A percentile compares a stretch with the other conserved stretches of the same genome.
Conservation (phyloP, 1,140 invertebrate species). For the Hestina assimilis region DNA sequence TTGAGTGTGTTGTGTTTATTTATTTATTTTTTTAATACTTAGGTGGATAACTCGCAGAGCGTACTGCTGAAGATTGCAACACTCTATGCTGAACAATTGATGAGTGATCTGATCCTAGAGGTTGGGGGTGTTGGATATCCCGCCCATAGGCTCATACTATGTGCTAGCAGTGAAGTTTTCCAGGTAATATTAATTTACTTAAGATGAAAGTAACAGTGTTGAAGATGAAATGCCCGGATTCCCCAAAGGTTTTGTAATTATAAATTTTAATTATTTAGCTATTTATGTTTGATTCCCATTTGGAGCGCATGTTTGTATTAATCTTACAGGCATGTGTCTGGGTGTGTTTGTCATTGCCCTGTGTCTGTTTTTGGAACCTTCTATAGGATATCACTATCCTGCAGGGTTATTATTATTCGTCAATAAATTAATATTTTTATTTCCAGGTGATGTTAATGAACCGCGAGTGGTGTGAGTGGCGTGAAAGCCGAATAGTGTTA, state of each 20-base stretch:
- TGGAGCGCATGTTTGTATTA: too few relatives aligned
- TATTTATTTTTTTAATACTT: constrained; percentile 39
- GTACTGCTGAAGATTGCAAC: constrained; percentile 90
- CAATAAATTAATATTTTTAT: not conserved
- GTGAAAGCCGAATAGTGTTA: constrained; percentile 89
- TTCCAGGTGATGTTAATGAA: constrained; percentile 95
- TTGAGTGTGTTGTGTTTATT: too few relatives aligned
- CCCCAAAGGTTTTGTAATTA: too few relatives aligned
- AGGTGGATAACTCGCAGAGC: constrained; percentile 90
- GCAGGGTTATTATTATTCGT: too few relatives aligned
- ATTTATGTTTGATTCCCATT: too few relatives aligned
- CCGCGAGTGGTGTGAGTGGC: constrained; percentile 93
- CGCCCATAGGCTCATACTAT: constrained; percentile 94
- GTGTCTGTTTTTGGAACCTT: too few relatives aligned
- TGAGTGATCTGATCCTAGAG: constrained; percentile 91
- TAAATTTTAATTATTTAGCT: too few relatives aligned
- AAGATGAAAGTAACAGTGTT: too few relatives aligned
- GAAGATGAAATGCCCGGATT: too few relatives aligned
- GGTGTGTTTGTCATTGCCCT: too few relatives aligned
- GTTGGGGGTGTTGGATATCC: constrained; percentile 90
- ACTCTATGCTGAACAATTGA: constrained; percentile 88
- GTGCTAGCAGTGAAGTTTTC: constrained; percentile 97
- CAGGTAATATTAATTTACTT: constrained; percentile 81
- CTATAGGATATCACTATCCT: too few relatives aligned
- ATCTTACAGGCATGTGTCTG: too few relatives aligned